Base-by-base conservation (phyloP, 2,113 vertebrate species). In the Festucalex cinctus region DNA sequence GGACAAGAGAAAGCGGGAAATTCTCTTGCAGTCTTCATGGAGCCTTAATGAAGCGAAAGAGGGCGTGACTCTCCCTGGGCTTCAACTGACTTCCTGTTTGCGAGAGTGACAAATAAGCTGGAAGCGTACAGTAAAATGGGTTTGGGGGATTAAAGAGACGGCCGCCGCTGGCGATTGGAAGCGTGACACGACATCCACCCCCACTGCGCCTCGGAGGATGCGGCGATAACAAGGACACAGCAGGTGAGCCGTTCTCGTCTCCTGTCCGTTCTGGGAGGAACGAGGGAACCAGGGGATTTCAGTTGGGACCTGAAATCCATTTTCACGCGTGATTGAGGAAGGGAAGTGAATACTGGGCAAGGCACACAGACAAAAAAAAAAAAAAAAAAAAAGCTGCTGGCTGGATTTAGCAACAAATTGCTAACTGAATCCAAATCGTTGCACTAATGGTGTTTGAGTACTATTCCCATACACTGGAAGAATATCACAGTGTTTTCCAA, bases 291-390 rank as follows among this genome's bases (percentile, higher is more conserved):
- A 4, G 28, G 28, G 28, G 32, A 35, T 37, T 59, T 9, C 9
- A 28, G 48, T 75, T 48, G 73, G 73, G 83, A 80, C 81, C 83
- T 90, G 75, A 86, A 89, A 89, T 89, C 82, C 85, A 89, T 90
- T 85, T 85, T 80, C 73, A 56, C 1, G 44, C 51, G 14, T 60
- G 66, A 77, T 70, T 35, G 26, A 77, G 46, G 73, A 68, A 59
- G 70, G 73, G 72, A 81, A 69, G 76, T 76, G 87, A 77, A 88
- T 84, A 85, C 70, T 70, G 75, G 65, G 66, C 0, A 37, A 67
- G 69, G 74, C 69, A 58, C 26, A 56, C 67, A 59, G n/a, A n/a
- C n/a, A 60, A 58, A 56, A 51, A 68, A 76, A 76, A 49, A 44
- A 44, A 3, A 12, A 44, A 17, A 16, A 44, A 46, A 46, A 46